These are phyloP conservation scores for Zeus faber DNA, from an alignment of 2,113 vertebrate genomes.

Conservation along the genomic window DNA sequence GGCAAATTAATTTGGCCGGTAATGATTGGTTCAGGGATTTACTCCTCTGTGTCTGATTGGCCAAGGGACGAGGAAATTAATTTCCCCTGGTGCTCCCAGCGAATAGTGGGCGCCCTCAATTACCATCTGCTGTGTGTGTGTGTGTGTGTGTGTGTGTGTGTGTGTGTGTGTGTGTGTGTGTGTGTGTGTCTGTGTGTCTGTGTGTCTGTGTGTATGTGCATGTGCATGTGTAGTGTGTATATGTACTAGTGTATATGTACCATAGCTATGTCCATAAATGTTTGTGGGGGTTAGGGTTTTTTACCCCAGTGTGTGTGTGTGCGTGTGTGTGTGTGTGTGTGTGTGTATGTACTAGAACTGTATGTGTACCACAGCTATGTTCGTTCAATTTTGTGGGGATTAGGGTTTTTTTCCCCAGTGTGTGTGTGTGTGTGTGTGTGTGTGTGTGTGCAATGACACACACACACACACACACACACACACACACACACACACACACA, in stretches of 20 bases:
- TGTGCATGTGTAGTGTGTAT: too few species aligned
- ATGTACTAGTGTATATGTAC: too few species aligned
- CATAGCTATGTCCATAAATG: too few species aligned
- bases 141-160: slow-evolving; percentile 22
- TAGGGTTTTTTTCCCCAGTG: too few species aligned
- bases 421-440: slow-evolving; percentile 25
- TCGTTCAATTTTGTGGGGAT: too few species aligned
- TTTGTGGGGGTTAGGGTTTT: too few species aligned
- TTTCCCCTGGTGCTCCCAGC: slow-evolving; percentile 75
- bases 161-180: slow-evolving; percentile 20
- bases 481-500: slow-evolving; percentile 17
- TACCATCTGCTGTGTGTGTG: slow-evolving; percentile 68
- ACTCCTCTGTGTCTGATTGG: slow-evolving; percentile 68
- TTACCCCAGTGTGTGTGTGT: too few species aligned
- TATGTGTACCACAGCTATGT: too few species aligned
- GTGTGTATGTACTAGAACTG: too few species aligned
- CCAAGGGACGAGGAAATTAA: slow-evolving; percentile 72
- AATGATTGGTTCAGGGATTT: slow-evolving; percentile 77
- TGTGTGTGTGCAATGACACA: slow-evolving; percentile 26
- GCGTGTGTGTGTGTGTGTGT: too few species aligned
- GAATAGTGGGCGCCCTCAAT: slow-evolving; percentile 79
- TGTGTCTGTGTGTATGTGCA: slow-evolving; percentile 15
- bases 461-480: slow-evolving; percentile 20
- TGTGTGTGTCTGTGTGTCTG: slow-evolving; percentile 25
- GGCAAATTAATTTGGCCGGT: slow-evolving; percentile 77